A percentile compares a stretch with the other conserved stretches of the same genome.
phyloP scores from a whole-genome alignment of 2,113 vertebrate genomes.

The Chamaea fasciata region DNA sequence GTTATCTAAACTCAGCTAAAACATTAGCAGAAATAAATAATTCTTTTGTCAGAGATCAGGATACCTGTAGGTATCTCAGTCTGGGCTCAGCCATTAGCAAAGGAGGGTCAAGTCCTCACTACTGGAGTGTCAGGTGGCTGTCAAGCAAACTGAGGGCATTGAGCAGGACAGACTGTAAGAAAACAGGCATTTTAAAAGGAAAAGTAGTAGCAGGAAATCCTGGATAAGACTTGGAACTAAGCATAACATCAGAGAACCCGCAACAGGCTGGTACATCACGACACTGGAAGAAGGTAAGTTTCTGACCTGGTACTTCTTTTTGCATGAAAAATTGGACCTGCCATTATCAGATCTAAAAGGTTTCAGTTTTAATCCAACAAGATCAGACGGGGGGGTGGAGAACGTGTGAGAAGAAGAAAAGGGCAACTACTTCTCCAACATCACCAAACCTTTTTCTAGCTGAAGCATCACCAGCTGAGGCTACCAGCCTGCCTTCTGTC shows the following conservation, averaged over 20 bases:
- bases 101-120: background rate
- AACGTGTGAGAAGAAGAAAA: background rate
- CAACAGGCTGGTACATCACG: background rate
- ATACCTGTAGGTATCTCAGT: background rate
- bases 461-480: background rate
- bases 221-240: background rate
- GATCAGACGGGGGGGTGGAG: rapidly evolving
- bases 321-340: background rate
- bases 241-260: background rate
- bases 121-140: background rate
- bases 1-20: background rate
- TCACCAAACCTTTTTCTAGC: background rate
- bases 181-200: background rate
- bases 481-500: background rate
- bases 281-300: background rate
- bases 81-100: background rate
- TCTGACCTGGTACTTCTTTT: background rate
- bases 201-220: background rate
- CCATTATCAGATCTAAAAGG: background rate
- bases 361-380: background rate
- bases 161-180: background rate
- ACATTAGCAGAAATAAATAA: background rate
- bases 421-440: background rate
- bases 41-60: background rate
- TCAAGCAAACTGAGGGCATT: background rate